Percentiles rank a stretch among this genome's conserved stretches.
These are phyloP conservation scores for Catamblyrhynchus diadema DNA, from an alignment of 2,797 vertebrate genomes.

Conservation along the genomic window DNA sequence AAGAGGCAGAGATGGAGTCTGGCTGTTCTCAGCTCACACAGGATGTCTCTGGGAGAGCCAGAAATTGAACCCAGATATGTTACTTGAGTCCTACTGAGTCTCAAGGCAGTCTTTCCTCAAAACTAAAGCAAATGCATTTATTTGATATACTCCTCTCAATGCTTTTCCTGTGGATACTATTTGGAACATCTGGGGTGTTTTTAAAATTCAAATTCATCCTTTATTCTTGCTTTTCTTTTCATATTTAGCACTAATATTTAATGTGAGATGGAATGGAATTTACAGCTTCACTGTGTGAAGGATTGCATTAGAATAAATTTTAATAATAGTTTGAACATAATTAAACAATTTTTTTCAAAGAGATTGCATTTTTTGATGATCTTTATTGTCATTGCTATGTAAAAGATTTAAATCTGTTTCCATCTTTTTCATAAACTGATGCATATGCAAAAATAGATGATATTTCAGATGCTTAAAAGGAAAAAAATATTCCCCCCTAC, in stretches of 20 bases:
- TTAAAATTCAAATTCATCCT: background rate
- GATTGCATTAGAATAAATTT: background rate
- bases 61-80: background rate
- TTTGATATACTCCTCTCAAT: background rate
- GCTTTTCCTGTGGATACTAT: background rate
- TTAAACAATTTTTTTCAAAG: background rate
- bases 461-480: background rate
- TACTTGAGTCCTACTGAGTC: background rate
- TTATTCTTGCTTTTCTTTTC: background rate
- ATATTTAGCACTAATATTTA: background rate
- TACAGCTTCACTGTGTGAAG: background rate
- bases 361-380: slow-evolving; percentile 9
- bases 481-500: background rate
- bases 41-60: background rate
- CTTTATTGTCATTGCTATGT: background rate
- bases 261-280: background rate
- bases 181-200: background rate
- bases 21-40: background rate
- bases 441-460: background rate
- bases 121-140: background rate
- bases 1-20: background rate
- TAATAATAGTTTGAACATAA: background rate
- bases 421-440: background rate
- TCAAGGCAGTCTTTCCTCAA: background rate
- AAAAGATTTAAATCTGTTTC: background rate